Base-by-base conservation (phyloP, 2,797 vertebrate species). In the Loris lydekkerianus region DNA sequence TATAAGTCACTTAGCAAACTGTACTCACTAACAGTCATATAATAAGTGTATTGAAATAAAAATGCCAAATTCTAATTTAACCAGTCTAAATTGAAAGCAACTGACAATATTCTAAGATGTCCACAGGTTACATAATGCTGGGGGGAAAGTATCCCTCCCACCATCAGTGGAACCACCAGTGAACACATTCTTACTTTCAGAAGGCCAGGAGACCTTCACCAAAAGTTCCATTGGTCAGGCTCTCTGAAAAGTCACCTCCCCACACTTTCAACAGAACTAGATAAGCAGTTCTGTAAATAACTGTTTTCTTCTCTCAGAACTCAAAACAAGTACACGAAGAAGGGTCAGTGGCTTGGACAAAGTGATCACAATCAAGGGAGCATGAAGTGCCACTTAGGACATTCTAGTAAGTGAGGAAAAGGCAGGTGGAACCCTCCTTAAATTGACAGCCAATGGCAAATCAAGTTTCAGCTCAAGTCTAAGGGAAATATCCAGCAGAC, bases 1-100 rank as follows among this genome's bases (percentile, higher is more conserved):
- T 15, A 10, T 29, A 53, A 53, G n/a, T 88, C 67, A 82, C 34
- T 77, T 77, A 69, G 77, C n/a, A 76, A 70, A 56, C 21, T n/a
- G 23, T 8, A 86, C 10, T 82, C 63, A 46, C 3, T 27, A 72
- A 81, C 10, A 85, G 67, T 29, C 11, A 77, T n/a, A 87, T 23
- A 69, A 0, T 89, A 69, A 72, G 25, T 58, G 72, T 70, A 53
- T 3, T 27, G n/a, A 90, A 89, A 65, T 40, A 17, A 89, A 94
- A 92, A 91, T 69, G 25, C 7, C 46, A 56, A 20, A 10, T 89
- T 93, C 73, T 80, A 82, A 89, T 53, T 89, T 60, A n/a, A n/a
- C 11, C 67, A 78, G 63, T 13, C 81, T 87, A 76, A 89, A 77
- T 0, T 37, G 69, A 94, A 94, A 94, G 78, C 63, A 49, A n/a